Percentiles rank a stretch among this genome's conserved stretches.
phyloP scores from a whole-genome alignment of 2,113 vertebrate species.

The Saimiri boliviensis region DNA sequence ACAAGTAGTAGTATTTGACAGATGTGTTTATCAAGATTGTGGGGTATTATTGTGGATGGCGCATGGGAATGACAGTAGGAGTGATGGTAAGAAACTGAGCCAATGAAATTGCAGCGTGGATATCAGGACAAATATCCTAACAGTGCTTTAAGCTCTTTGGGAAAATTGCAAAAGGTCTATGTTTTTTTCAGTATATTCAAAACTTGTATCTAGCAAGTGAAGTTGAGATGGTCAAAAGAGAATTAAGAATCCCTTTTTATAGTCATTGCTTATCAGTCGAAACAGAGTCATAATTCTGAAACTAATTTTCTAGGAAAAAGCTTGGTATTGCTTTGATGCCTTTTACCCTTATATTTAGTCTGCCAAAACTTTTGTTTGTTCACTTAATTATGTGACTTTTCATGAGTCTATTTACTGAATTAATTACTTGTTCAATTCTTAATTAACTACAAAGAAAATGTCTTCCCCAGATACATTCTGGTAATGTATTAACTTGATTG shows the following conservation, averaged over 20 bases:
- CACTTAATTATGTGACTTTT: not conserved
- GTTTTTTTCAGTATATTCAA: not conserved
- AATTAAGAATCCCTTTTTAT: not conserved
- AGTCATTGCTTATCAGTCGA: not conserved
- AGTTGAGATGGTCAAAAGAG: slow-evolving; percentile 10
- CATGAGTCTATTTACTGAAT: not conserved
- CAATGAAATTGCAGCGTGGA: not conserved
- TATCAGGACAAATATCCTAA: slow-evolving; percentile 6
- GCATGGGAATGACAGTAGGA: slow-evolving; percentile 26
- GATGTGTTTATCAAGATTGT: slow-evolving; percentile 43
- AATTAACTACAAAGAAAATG: not conserved
- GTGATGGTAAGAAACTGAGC: not conserved
- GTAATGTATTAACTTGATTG: not conserved
- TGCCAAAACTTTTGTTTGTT: not conserved
- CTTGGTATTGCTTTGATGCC: not conserved
- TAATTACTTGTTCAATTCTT: not conserved
- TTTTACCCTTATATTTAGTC: not conserved
- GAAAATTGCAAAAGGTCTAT: slow-evolving; percentile 17
- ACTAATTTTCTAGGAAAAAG: not conserved
- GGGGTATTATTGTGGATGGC: not conserved
- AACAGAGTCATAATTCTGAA: not conserved
- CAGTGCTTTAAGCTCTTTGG: slow-evolving; percentile 24
- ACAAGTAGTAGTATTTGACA: slow-evolving; percentile 34
- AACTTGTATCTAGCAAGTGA: slow-evolving; percentile 35
- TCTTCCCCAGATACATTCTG: not conserved